Conservation (phyloP, 92 coral and sea anemone genomes). For the Blastomussa wellsi region DNA sequence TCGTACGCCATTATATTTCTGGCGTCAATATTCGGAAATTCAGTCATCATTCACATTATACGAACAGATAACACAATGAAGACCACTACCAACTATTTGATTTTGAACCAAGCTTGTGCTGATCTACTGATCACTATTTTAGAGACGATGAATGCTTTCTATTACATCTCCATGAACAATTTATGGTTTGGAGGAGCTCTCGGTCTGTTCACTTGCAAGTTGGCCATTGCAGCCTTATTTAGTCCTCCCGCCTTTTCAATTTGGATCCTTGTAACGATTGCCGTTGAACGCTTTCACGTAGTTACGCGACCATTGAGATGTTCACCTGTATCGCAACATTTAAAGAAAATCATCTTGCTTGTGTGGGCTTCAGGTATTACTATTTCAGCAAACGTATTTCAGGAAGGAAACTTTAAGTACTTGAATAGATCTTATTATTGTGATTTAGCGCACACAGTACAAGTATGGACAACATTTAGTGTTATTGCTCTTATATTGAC, state of each 20-base stretch:
- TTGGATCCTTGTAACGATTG: constrained; percentile 16
- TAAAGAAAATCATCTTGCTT: neutral
- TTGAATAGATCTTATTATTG: neutral
- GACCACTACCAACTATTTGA: neutral
- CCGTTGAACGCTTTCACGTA: constrained; percentile 13
- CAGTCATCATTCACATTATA: neutral
- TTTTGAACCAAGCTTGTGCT: neutral
- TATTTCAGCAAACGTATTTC: neutral
- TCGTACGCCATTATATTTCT: neutral
- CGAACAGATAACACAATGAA: neutral
- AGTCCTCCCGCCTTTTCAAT: neutral
- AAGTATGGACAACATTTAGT: neutral
- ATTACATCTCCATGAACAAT: neutral
- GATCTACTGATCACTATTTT: neutral
- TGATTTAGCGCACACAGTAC: too few relatives aligned
- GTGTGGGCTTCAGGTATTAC: neutral
- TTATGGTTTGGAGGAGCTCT: neutral
- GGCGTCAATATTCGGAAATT: neutral
- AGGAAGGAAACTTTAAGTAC: neutral
- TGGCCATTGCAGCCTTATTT: neutral
- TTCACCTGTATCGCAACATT: constrained; percentile 15
- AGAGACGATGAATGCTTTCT: neutral
- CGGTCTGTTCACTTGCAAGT: neutral
- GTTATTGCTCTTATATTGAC: neutral
- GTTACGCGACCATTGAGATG: constrained; percentile 7